These are phyloP conservation scores for Peucedramus taeniatus DNA, from an alignment of 2,113 vertebrate genomes.

Conservation along the genomic window DNA sequence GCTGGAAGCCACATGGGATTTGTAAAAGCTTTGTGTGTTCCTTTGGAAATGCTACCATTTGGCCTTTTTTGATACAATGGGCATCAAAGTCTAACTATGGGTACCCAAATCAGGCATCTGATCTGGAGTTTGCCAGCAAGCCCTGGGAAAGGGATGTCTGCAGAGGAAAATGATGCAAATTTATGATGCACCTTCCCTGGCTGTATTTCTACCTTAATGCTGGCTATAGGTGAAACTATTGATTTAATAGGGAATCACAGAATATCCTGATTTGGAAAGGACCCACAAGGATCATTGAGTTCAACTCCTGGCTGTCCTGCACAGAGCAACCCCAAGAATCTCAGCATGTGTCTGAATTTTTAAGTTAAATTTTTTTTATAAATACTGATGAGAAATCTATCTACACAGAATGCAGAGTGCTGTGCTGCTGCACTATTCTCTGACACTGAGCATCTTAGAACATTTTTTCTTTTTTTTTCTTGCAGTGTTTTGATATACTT, in stretches of 20 bases:
- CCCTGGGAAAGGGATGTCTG: not conserved
- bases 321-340: not conserved
- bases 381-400: not conserved
- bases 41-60: not conserved
- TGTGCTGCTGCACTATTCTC: not conserved
- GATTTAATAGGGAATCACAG: not conserved
- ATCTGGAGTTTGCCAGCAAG: not conserved
- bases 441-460: not conserved
- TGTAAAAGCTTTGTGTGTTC: not conserved
- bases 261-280: not conserved
- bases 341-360: not conserved
- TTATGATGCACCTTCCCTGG: not conserved
- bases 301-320: not conserved
- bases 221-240: not conserved
- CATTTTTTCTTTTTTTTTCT: not conserved
- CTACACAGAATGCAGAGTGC: not conserved
- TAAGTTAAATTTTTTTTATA: not conserved
- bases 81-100: not conserved
- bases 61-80: fast-evolving
- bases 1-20: not conserved
- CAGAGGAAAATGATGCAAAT: not conserved
- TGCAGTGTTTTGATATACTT: not conserved
- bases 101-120: not conserved
- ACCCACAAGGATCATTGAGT: not conserved
- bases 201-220: not conserved